Evolutionary conservation across 2,113 vertebrate species (phyloP).

Genomic region (Formicarius rufipectus): DNA sequence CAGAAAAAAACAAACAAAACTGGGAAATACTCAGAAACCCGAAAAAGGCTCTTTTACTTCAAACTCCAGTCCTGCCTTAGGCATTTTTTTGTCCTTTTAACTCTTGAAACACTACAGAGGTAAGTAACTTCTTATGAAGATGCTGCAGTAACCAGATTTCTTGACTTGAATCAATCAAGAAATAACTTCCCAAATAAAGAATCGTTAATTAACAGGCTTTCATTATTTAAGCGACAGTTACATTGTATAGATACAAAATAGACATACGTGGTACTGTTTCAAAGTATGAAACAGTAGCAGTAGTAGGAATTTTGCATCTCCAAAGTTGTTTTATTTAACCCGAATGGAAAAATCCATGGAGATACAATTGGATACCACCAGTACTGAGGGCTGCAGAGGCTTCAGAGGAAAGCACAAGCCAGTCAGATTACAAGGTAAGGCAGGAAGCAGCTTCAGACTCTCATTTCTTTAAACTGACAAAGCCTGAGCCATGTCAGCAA

Average conservation of each 20-base stretch:
- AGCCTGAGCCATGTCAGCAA: neutral
- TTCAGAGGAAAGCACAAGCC: neutral
- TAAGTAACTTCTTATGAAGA: neutral
- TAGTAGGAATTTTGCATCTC: neutral
- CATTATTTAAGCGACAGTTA: neutral
- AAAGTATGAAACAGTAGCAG: neutral
- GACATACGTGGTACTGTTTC: neutral
- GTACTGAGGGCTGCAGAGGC: neutral
- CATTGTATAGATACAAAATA: neutral
- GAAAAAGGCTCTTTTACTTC: neutral
- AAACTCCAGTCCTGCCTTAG: neutral
- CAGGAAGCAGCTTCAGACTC: neutral
- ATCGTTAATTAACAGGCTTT: neutral
- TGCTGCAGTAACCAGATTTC: neutral
- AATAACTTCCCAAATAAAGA: neutral
- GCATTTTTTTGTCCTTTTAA: neutral
- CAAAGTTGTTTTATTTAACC: neutral
- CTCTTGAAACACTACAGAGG: neutral
- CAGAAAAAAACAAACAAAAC: neutral
- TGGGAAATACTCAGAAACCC: neutral
- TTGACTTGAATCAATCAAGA: neutral
- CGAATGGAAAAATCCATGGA: neutral
- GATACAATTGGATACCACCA: accelerated
- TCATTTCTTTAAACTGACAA: neutral
- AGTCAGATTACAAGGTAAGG: neutral